Percentiles rank a stretch among this genome's conserved stretches.
phyloP scores from a whole-genome alignment of 2,888 invertebrate genomes.

The Netelia virgata region DNA sequence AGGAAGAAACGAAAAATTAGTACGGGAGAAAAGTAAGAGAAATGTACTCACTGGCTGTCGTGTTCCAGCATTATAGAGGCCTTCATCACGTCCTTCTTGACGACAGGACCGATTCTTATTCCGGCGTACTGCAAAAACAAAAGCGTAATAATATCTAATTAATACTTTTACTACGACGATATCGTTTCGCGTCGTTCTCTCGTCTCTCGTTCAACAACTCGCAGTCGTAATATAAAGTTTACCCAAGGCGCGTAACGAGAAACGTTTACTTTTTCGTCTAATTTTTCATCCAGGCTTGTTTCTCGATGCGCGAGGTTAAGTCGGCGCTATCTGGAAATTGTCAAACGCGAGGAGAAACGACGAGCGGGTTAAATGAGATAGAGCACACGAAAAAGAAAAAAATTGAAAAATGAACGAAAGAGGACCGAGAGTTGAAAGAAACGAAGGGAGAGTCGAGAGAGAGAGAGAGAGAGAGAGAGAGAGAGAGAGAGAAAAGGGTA shows the following conservation, averaged over 20 bases:
- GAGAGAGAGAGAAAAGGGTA: conserved; percentile 1
- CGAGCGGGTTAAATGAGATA: conserved; percentile 38
- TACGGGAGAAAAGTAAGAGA: conserved; percentile 57
- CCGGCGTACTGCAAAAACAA: conserved; percentile 94
- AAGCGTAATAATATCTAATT: conserved; percentile 50
- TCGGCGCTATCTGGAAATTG: conserved; percentile 47
- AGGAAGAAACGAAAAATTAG: not conserved
- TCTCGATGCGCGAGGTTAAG: not conserved
- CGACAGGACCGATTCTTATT: conserved; percentile 99
- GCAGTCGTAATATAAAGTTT: too few relatives aligned
- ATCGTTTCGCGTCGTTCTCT: too few relatives aligned
- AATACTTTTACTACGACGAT: not conserved
- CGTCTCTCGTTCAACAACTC: too few relatives aligned
- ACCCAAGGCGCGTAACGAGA: not conserved
- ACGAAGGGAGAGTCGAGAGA: not conserved
- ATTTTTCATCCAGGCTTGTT: not conserved
- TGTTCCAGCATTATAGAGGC: conserved; percentile 99
- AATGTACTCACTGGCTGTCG: conserved; percentile 93
- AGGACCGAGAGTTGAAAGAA: not conserved
- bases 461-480: conserved; percentile 19
- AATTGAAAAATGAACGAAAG: not conserved
- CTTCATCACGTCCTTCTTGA: conserved; percentile 99
- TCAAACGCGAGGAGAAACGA: conserved; percentile 16
- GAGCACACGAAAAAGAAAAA: conserved; percentile 20
- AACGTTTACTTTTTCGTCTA: not conserved